Evolutionary conservation across 2,888 invertebrate genomes (phyloP), one percentile per base, ranked within the genome.

Genomic region (Acanthosepion esculentum): DNA sequence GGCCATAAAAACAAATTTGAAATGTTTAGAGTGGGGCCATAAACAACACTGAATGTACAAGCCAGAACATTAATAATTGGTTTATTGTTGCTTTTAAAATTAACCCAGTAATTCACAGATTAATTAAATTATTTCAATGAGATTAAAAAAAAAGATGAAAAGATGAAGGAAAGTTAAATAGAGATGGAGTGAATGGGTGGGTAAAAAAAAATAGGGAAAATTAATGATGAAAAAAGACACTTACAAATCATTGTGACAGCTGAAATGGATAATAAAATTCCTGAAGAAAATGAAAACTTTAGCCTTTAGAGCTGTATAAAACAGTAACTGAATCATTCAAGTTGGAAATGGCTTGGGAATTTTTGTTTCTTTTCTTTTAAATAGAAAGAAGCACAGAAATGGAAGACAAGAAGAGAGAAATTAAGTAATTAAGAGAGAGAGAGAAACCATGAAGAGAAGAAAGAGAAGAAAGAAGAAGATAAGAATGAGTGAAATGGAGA

Each of bases 71-170:
- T 78, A 78, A 78, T 78, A 78, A 78, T 78, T 78, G 78, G 78
- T 78, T 78, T 78, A 78, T 78, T 78, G 78, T 78, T 78, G 78
- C 78, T 78, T 78, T 78, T 78, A 78, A 78, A 78, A 78, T 78
- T 78, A 78, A 78, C 78, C 78, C n/a, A 78, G 78, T 78, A 78
- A 78, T 78, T 78, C 78, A 78, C 78, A 33, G 78, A n/a, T 78
- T 78, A 78, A 78, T 78, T 78, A 78, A 78, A 78, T 78, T 78
- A 78, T 78, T 78, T 78, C 78, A 78, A 78, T 78, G 33, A 78
- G 78, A 78, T 78, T 78, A 78, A 78, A 78, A 29, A 78, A 78
- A 29, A 78, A 78, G 78, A 78, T 41, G 41, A 41, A 29, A n/a
- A n/a, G 78, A 15, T n/a, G 33, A n/a, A n/a, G 78, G 78, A n/a